Percentiles rank a stretch among this genome's conserved stretches.
These are phyloP conservation scores for Pammene aurita DNA, from an alignment of 2,888 invertebrate species.

Conservation along the genomic window DNA sequence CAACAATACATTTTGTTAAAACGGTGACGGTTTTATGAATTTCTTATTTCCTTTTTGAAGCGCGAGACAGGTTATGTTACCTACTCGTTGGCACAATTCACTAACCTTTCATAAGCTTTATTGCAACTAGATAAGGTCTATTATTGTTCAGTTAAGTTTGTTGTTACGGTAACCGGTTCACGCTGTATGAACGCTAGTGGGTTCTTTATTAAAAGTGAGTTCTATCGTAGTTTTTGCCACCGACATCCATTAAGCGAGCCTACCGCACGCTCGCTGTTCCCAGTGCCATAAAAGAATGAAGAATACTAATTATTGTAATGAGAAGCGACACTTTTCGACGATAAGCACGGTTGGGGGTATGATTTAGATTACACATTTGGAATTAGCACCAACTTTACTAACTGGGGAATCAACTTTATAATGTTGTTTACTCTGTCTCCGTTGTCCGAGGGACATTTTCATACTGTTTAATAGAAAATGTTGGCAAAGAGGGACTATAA, in stretches of 20 bases:
- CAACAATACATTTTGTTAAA: constrained; percentile 66
- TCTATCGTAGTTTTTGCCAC: constrained; percentile 40
- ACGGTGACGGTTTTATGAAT: constrained; percentile 60
- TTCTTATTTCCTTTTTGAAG: constrained; percentile 52
- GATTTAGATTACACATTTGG: neutral
- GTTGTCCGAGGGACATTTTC: no score
- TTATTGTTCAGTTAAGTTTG: no score
- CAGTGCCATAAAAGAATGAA: constrained; percentile 17
- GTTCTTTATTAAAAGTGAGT: constrained; percentile 39
- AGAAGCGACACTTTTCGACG: constrained; percentile 1
- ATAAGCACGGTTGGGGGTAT: neutral
- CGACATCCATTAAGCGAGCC: constrained; percentile 37
- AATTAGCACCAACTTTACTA: neutral
- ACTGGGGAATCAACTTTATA: no score
- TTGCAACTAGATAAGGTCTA: neutral
- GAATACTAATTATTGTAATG: constrained; percentile 21
- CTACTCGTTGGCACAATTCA: neutral
- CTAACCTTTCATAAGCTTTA: neutral
- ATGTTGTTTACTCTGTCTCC: no score
- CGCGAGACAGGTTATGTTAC: constrained; percentile 30
- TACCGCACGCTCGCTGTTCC: constrained; percentile 31
- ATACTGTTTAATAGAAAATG: no score
- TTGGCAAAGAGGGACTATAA: no score
- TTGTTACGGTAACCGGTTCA: constrained; percentile 26
- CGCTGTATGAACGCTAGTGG: constrained; percentile 25